These are phyloP conservation scores for Acrocephalus kingi DNA, from an alignment of 2,113 vertebrate genomes.

Conservation along the genomic window DNA sequence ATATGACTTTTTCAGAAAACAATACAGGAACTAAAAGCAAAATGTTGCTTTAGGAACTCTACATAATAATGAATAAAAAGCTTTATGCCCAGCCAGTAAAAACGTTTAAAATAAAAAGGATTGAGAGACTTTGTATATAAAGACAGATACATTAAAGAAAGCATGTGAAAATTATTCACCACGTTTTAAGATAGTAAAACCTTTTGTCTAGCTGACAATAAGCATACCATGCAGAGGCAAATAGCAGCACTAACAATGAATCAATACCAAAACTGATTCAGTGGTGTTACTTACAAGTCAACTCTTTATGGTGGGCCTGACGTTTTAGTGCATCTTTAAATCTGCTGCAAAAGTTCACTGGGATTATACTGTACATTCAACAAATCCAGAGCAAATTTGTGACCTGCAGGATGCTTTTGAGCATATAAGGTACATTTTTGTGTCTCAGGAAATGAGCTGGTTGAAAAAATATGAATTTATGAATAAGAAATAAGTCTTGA, in stretches of 20 bases:
- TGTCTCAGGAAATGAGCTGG: not conserved
- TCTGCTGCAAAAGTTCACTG: slow-evolving; percentile 8
- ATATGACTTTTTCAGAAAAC: not conserved
- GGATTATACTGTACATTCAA: not conserved
- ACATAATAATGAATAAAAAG: not conserved
- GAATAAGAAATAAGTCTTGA: slow-evolving; percentile 7
- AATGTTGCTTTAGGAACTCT: slow-evolving; percentile 24
- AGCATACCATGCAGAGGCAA: slow-evolving; percentile 54
- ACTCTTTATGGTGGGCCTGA: not conserved
- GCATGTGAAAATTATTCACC: not conserved
- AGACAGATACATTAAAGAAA: not conserved
- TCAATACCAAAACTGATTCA: slow-evolving; percentile 35
- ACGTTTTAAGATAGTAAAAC: slow-evolving; percentile 1
- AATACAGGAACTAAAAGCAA: slow-evolving; percentile 8
- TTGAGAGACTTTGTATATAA: not conserved
- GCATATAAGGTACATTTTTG: not conserved
- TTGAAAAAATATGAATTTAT: slow-evolving; percentile 5
- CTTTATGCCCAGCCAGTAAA: not conserved
- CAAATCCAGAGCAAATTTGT: not conserved
- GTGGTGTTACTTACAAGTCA: slow-evolving; percentile 36
- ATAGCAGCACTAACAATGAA: slow-evolving; percentile 51
- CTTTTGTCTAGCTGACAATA: slow-evolving; percentile 82
- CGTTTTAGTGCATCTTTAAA: slow-evolving; percentile 41
- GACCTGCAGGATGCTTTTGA: slow-evolving; percentile 8
- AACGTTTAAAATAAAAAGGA: slow-evolving; percentile 4